Percentiles rank a stretch among this genome's conserved stretches.
Conservation (phyloP, 1,140 invertebrate genomes). For the Globodera ellingtonae region DNA sequence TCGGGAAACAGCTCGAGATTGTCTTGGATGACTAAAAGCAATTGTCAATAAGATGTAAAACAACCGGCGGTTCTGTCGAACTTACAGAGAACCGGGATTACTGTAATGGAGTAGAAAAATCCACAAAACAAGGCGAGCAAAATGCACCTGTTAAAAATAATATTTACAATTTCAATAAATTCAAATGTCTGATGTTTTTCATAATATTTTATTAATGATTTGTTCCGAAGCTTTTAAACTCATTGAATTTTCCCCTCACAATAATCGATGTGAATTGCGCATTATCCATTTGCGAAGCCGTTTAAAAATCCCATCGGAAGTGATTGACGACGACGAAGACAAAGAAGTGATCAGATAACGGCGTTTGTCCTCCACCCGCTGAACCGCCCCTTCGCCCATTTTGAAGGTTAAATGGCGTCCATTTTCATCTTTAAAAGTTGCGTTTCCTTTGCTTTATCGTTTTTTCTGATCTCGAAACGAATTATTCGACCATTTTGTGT, state of each 20-base stretch:
- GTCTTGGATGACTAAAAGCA: conserved; percentile 37
- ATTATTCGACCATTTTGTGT: not conserved
- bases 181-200: too few species aligned
- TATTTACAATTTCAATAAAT: too few species aligned
- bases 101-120: conserved; percentile 42
- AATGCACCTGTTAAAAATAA: conserved; percentile 34
- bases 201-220: not conserved
- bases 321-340: not conserved
- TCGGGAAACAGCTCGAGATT: conserved; percentile 25
- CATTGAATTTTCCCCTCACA: conserved; percentile 3
- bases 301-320: conserved; percentile 12
- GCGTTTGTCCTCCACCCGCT: not conserved
- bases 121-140: conserved; percentile 41
- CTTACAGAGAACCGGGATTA: conserved; percentile 41
- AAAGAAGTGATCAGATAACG: not conserved
- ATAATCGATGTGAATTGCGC: conserved; percentile 23
- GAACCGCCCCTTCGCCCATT: conserved; percentile 1
- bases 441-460: not conserved
- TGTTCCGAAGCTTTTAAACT: not conserved
- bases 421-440: not conserved
- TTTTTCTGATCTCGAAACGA: not conserved
- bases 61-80: not conserved
- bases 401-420: conserved; percentile 7
- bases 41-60: not conserved
- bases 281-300: conserved; percentile 25